A percentile compares a stretch with the other conserved stretches of the same genome.
phyloP scores from a whole-genome alignment of 1,140 invertebrate genomes.

The Drosophila oshimai region DNA sequence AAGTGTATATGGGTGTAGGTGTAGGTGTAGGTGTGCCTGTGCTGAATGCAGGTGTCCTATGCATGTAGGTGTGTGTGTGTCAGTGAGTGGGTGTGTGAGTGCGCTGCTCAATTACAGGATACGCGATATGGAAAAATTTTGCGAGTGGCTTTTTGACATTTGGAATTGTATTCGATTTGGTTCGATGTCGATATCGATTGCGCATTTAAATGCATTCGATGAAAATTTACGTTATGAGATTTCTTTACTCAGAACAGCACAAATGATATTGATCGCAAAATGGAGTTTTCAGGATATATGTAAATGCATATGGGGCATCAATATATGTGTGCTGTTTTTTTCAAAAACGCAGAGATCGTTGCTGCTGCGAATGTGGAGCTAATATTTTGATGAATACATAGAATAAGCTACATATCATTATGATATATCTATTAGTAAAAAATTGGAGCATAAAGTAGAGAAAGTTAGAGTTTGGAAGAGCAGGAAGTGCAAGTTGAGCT shows the following conservation, averaged over 20 bases:
- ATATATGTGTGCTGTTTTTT: slow-evolving; percentile 65
- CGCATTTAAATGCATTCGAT: slow-evolving; percentile 69
- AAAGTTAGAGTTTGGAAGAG: slow-evolving; percentile 45
- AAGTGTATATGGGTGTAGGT: slow-evolving; percentile 1
- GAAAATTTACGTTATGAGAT: slow-evolving; percentile 82
- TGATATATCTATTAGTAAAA: slow-evolving; percentile 10
- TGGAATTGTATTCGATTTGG: slow-evolving; percentile 37
- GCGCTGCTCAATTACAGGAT: slow-evolving; percentile 47
- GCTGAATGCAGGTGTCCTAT: slow-evolving; percentile 19
- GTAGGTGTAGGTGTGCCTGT: slow-evolving; percentile 16
- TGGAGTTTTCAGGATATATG: slow-evolving; percentile 12
- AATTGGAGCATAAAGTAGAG: slow-evolving; percentile 14
- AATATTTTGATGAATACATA: slow-evolving; percentile 16
- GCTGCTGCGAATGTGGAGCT: slow-evolving; percentile 22
- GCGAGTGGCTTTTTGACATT: slow-evolving; percentile 45
- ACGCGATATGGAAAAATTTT: slow-evolving; percentile 56
- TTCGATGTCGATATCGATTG: slow-evolving; percentile 30
- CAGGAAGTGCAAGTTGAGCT: slow-evolving; percentile 66
- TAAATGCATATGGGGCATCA: slow-evolving; percentile 15
- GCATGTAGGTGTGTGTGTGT: neutral
- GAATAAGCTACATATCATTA: slow-evolving; percentile 22
- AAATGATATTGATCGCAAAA: slow-evolving; percentile 60
- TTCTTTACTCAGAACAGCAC: slow-evolving; percentile 79
- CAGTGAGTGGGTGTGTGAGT: slow-evolving; percentile 26
- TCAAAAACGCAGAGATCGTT: slow-evolving; percentile 6